A percentile compares a stretch with the other conserved stretches of the same genome.
Evolutionary conservation across 2,888 invertebrate genomes (phyloP).

Genomic region (Philaethria dido): DNA sequence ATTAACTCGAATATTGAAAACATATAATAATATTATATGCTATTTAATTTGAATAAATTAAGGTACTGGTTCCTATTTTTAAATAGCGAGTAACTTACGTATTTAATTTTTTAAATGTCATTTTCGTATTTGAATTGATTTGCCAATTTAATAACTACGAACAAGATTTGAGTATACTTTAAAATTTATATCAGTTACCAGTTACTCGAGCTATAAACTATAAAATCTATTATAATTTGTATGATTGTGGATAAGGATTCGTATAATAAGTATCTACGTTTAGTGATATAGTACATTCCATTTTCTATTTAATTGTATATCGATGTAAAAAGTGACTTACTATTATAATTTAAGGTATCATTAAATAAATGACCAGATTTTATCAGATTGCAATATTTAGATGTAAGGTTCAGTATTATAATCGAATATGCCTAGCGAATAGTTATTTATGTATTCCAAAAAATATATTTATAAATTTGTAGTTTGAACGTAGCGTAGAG

Average conservation of each 20-base stretch:
- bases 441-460: conserved; percentile 76
- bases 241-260: neutral
- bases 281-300: conserved; percentile 58
- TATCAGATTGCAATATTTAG: conserved; percentile 83
- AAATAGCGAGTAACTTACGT: conserved; percentile 47
- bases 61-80: conserved; percentile 77
- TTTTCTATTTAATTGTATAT: conserved; percentile 65
- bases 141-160: neutral
- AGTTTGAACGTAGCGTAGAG: conserved; percentile 42
- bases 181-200: conserved; percentile 3
- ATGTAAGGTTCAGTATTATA: conserved; percentile 80
- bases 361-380: conserved; percentile 81
- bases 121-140: conserved; percentile 3
- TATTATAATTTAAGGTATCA: conserved; percentile 56
- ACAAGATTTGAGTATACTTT: conserved; percentile 25
- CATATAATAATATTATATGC: conserved; percentile 43
- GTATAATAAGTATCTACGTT: neutral
- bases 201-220: neutral
- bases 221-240: conserved; percentile 3
- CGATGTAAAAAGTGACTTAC: conserved; percentile 67
- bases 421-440: conserved; percentile 73
- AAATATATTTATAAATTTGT: conserved; percentile 61
- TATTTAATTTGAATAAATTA: conserved; percentile 51
- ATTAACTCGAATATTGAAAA: conserved; percentile 70
- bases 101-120: neutral